phyloP scores from a whole-genome alignment of 2,113 vertebrate species.

The Condylura cristata region DNA sequence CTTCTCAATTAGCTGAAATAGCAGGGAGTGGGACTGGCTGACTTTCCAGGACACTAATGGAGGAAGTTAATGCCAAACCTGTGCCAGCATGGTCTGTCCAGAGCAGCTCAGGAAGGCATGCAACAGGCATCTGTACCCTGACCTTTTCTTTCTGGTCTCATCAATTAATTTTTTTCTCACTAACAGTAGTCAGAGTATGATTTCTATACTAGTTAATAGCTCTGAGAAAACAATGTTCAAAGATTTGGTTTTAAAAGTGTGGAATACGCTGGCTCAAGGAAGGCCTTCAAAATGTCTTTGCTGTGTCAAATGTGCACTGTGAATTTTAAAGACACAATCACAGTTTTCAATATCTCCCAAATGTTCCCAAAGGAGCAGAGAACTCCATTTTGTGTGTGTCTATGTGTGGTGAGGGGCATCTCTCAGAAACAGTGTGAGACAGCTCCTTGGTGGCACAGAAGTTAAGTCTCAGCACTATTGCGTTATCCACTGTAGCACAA shows the following conservation, averaged over 20 bases:
- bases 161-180: not conserved
- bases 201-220: not conserved
- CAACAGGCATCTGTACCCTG: rapidly evolving
- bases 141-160: not conserved
- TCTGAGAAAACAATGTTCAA: not conserved
- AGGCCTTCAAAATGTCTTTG: not conserved
- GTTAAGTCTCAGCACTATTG: no score
- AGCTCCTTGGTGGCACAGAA: no score
- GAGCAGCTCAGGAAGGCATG: not conserved
- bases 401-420: not conserved
- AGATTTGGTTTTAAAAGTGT: not conserved
- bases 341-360: not conserved
- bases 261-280: not conserved
- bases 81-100: not conserved
- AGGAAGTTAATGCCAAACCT: not conserved
- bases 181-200: not conserved
- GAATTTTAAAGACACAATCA: not conserved
- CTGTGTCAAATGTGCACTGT: not conserved
- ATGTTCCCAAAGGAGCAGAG: not conserved
- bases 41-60: rapidly evolving
- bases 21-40: not conserved
- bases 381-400: not conserved
- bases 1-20: not conserved
- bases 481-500: no score
- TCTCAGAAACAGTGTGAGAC: not conserved